Conservation (phyloP, 2,888 invertebrate genomes). For the Liodrosophila aerea region DNA sequence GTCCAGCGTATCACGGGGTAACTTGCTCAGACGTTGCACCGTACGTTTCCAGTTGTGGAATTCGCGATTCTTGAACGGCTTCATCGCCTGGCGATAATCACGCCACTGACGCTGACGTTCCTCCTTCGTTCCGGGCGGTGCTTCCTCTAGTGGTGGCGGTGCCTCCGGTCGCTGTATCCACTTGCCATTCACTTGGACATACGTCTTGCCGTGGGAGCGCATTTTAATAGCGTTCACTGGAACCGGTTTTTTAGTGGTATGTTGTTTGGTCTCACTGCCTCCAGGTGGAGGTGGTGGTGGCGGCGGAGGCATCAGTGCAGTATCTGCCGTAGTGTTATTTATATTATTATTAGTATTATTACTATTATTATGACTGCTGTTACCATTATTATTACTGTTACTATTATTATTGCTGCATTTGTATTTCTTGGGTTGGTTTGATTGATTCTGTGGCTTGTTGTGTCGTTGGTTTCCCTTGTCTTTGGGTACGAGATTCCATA, state of each 20-base stretch:
- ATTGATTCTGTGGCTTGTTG: slow-evolving; percentile 19
- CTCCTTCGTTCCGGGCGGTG: slow-evolving; percentile 58
- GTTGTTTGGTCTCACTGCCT: background rate
- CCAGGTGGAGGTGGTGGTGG: slow-evolving; percentile 50
- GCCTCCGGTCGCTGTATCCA: slow-evolving; percentile 68
- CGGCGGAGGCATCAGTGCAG: slow-evolving; percentile 55
- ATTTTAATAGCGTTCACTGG: slow-evolving; percentile 41
- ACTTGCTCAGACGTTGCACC: slow-evolving; percentile 73
- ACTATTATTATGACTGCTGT: slow-evolving; percentile 3
- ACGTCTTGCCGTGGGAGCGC: slow-evolving; percentile 44
- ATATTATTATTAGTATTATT: slow-evolving; percentile 12
- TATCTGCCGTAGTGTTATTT: slow-evolving; percentile 25
- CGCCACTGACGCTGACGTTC: slow-evolving; percentile 69
- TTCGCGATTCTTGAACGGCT: slow-evolving; percentile 78
- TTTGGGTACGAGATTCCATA: slow-evolving; percentile 64
- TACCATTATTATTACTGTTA: slow-evolving; percentile 10
- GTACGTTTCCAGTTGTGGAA: slow-evolving; percentile 74
- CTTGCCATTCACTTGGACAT: slow-evolving; percentile 58
- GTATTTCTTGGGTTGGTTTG: slow-evolving; percentile 33
- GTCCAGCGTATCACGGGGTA: slow-evolving; percentile 55
- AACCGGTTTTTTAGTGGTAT: too few relatives aligned
- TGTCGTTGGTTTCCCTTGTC: slow-evolving; percentile 39
- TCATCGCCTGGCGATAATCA: slow-evolving; percentile 77
- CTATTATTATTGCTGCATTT: slow-evolving; percentile 12
- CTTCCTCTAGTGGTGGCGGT: slow-evolving; percentile 57